Evolutionary conservation across 2,888 invertebrate genomes (phyloP).

Genomic region (Trachelus troglodyta): DNA sequence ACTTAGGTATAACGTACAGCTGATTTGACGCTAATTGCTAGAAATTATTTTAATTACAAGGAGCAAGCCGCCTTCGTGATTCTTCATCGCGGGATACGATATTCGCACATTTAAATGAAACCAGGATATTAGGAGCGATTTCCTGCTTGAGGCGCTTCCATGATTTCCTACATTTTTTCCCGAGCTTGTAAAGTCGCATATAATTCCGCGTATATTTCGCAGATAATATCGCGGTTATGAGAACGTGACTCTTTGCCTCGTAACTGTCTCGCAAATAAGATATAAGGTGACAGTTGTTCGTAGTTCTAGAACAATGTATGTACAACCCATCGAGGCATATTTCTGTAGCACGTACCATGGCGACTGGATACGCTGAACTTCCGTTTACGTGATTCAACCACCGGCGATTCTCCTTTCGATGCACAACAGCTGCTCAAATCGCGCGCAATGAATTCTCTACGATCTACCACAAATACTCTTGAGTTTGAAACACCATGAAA

Average conservation of each 20-base stretch:
- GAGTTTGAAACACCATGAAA: background rate
- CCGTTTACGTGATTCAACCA: constrained; percentile 35
- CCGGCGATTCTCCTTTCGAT: constrained; percentile 2
- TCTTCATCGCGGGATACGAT: background rate
- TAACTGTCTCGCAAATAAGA: background rate
- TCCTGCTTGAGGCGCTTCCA: background rate
- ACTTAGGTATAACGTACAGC: constrained; percentile 14
- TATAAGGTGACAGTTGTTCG: background rate
- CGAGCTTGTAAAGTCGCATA: background rate
- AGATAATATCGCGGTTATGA: background rate
- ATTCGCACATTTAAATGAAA: background rate
- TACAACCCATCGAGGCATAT: background rate
- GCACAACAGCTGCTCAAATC: constrained; percentile 33
- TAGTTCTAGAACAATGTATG: background rate
- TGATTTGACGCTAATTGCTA: constrained; percentile 24
- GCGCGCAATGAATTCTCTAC: constrained; percentile 26
- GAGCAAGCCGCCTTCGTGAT: constrained; percentile 12
- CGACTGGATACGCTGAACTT: constrained; percentile 37
- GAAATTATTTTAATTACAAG: constrained; percentile 22
- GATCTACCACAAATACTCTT: background rate
- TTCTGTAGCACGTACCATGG: background rate
- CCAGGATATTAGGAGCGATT: background rate
- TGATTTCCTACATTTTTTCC: background rate
- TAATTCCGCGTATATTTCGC: background rate
- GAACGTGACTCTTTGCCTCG: background rate